Evolutionary conservation across 1,140 invertebrate species (phyloP).

Genomic region (Teleogryllus occipitalis): DNA sequence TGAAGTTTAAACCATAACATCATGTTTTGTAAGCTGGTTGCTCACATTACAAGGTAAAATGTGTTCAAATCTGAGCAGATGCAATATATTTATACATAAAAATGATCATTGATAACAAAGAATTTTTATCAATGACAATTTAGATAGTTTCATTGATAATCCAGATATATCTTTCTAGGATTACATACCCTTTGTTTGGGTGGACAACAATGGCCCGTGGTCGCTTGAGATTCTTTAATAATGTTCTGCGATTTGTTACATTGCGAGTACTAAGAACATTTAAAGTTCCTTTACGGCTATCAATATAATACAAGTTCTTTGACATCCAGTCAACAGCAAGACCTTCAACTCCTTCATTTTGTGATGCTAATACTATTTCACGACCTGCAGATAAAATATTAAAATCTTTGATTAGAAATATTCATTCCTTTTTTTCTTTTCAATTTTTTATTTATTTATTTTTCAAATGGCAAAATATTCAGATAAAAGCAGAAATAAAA

Average conservation of each 20-base stretch:
- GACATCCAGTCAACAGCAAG: conserved; percentile 95
- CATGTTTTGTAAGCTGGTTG: too few relatives aligned
- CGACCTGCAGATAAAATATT: conserved; percentile 40
- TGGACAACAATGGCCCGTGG: conserved; percentile 93
- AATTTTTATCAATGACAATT: too few relatives aligned
- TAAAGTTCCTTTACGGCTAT: conserved; percentile 89
- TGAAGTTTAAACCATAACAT: too few relatives aligned
- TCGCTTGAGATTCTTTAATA: conserved; percentile 81
- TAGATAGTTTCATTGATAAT: too few relatives aligned
- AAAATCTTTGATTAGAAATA: not conserved
- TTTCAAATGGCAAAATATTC: not conserved
- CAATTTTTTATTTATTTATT: not conserved
- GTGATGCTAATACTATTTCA: conserved; percentile 88
- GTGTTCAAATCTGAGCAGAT: too few relatives aligned
- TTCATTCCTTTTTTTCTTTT: not conserved
- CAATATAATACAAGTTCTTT: conserved; percentile 96
- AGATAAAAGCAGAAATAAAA: not conserved
- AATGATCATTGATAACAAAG: too few relatives aligned
- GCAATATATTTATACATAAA: too few relatives aligned
- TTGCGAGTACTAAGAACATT: conserved; percentile 87
- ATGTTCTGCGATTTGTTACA: conserved; percentile 70
- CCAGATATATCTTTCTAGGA: too few relatives aligned
- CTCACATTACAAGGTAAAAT: too few relatives aligned
- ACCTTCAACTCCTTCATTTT: conserved; percentile 96
- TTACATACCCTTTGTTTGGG: conserved; percentile 71